Conservation (phyloP, 2,797 vertebrate species). For the Petrocephalus schoutedeni region DNA sequence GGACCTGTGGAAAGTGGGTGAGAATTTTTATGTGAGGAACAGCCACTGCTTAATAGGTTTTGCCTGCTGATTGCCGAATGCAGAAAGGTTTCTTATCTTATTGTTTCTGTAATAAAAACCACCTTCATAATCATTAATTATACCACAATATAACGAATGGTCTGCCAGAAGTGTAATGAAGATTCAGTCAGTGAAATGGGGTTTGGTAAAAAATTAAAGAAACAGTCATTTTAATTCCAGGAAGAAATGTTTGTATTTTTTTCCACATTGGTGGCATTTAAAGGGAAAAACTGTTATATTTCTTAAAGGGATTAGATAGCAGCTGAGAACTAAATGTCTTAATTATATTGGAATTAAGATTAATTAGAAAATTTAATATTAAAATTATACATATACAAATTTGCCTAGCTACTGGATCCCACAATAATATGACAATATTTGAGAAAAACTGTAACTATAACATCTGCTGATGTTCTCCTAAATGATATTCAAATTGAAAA, state of each 20-base stretch:
- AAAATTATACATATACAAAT: neutral
- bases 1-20: conserved; percentile 29
- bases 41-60: conserved; percentile 24
- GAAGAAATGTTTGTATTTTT: neutral
- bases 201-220: neutral
- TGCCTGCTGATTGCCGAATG: conserved; percentile 22
- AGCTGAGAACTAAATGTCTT: neutral
- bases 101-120: conserved; percentile 14
- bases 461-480: neutral
- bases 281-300: neutral
- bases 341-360: neutral
- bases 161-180: neutral
- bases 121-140: conserved; percentile 12
- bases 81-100: neutral
- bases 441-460: neutral
- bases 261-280: neutral
- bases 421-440: neutral
- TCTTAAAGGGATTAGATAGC: neutral
- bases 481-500: neutral
- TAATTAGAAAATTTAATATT: neutral
- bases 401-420: neutral
- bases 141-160: neutral
- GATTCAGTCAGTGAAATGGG: neutral
- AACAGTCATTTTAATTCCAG: neutral
- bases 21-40: conserved; percentile 27